Base-by-base conservation (phyloP, 1,140 invertebrate genomes). In the Drosophila santomea region DNA sequence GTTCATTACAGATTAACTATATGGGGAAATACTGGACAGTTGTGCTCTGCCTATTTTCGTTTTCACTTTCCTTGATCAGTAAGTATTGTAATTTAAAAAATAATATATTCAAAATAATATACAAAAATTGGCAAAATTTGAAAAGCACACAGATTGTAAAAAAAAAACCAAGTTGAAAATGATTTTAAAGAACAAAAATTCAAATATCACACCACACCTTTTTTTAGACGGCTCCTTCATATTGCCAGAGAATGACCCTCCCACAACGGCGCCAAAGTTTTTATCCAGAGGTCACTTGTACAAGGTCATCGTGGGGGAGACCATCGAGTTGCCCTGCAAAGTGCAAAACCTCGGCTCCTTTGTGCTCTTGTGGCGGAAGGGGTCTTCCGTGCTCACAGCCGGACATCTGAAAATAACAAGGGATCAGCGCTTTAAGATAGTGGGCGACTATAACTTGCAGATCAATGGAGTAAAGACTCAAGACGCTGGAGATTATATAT, bases 261-360 rank as follows among this genome's bases (percentile, higher is more conserved):
- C 90, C 12, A 91, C 91, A 3, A 83, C 86, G 20, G 88, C 88
- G 12, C 96, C 96, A 0, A 94, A 94, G 80, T 96, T 96, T 78
- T 81, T 96, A 51, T 96, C 95, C 0, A 93, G 95, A 47, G 95
- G 95, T 0, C 96, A 96, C 78, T 95, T 95, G 3, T 96, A 95
- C 91, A 93, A 95, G 78, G 95, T 95, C 0, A 95, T 96, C n/a
- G 95, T 95, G 3, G 96, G 95, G 4, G 96, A 96, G 85, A 96
- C 95, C 1, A 93, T 96, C 17, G 93, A 95, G 36, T 90, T 96
- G 44, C 96, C 96, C 6, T 96, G 96, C 79, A 95, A 96, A 93
- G 95, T 96, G 2, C 95, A 96, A 78, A 96, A 96, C 92, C 93
- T 96, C 74, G 95, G 94, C 36, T 93, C 93, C 2, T 95, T 93